These are phyloP conservation scores for Scortum barcoo DNA, from an alignment of 2,113 vertebrate genomes.

Conservation along the genomic window DNA sequence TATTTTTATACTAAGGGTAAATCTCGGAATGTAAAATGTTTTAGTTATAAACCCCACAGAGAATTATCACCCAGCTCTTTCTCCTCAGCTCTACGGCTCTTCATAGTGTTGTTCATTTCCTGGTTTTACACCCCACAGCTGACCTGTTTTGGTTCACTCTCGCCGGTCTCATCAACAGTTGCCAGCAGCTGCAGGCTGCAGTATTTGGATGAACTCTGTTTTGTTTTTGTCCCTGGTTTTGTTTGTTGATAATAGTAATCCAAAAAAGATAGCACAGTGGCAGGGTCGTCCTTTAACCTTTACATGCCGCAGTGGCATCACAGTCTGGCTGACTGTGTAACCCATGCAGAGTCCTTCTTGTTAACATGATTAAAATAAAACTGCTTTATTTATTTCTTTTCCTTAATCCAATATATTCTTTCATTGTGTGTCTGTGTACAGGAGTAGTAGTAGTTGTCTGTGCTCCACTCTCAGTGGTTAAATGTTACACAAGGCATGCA, in stretches of 20 bases:
- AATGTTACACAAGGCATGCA: conserved; percentile 8
- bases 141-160: conserved; percentile 4
- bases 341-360: not conserved
- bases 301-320: not conserved
- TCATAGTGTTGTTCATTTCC: not conserved
- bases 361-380: not conserved
- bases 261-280: not conserved
- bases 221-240: not conserved
- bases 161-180: conserved; percentile 9
- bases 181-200: not conserved
- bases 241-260: not conserved
- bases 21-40: not conserved
- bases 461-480: not conserved
- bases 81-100: not conserved
- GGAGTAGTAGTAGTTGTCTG: conserved; percentile 9
- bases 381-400: not conserved
- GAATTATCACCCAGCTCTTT: not conserved
- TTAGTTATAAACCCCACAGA: not conserved
- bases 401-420: not conserved
- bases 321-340: not conserved
- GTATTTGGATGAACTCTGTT: not conserved
- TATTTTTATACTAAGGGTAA: not conserved
- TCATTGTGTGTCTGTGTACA: not conserved
- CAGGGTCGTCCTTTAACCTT: not conserved
- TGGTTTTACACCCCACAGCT: not conserved